phyloP scores from a whole-genome alignment of 2,888 invertebrate species.

The Troides oblongomaculatus region DNA sequence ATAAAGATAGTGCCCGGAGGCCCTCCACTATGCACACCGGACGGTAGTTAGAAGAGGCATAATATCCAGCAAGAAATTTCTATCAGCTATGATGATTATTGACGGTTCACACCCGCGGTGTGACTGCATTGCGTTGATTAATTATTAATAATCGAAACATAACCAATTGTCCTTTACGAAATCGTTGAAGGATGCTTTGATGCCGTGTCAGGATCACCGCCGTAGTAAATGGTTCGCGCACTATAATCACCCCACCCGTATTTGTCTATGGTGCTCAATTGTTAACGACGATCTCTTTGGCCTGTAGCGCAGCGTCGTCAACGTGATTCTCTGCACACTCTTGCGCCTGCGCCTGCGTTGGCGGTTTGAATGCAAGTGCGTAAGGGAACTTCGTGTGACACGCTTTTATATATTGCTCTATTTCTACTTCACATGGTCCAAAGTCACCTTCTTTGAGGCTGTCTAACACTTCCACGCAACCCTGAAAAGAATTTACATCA shows the following conservation, averaged over 20 bases:
- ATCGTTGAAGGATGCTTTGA: background rate
- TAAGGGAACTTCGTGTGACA: slow-evolving; percentile 89
- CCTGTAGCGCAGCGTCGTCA: slow-evolving; percentile 45
- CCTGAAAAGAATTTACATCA: slow-evolving; percentile 67
- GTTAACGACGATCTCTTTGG: slow-evolving; percentile 52
- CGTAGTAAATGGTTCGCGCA: background rate
- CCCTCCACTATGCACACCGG: too few species aligned
- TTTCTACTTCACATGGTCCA: slow-evolving; percentile 85
- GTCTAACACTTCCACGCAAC: slow-evolving; percentile 89
- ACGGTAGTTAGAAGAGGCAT: too few species aligned
- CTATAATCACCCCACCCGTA: slow-evolving; percentile 12
- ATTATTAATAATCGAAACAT: too few species aligned
- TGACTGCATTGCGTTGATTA: too few species aligned
- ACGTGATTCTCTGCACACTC: slow-evolving; percentile 42
- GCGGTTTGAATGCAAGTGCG: slow-evolving; percentile 86
- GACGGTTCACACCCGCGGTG: too few species aligned
- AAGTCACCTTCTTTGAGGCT: slow-evolving; percentile 89
- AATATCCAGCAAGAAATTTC: too few species aligned
- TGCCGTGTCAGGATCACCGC: background rate
- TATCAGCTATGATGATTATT: too few species aligned
- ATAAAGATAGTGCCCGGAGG: too few species aligned
- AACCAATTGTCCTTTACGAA: too few species aligned
- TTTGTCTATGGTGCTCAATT: slow-evolving; percentile 43
- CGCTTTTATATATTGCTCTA: slow-evolving; percentile 84
- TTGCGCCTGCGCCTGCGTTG: slow-evolving; percentile 41